phyloP scores from a whole-genome alignment of 1,140 invertebrate species.

The Platyscapa corneri region DNA sequence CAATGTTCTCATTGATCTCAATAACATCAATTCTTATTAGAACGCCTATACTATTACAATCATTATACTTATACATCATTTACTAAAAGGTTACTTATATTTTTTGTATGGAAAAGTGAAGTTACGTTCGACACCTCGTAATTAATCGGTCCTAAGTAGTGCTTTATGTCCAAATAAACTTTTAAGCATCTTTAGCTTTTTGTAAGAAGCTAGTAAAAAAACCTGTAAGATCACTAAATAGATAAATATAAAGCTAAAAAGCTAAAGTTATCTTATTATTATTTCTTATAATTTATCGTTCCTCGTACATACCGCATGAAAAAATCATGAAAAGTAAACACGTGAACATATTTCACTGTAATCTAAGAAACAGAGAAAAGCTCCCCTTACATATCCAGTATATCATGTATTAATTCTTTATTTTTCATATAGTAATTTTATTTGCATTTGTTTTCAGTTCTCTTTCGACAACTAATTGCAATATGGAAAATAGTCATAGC shows the following conservation, averaged over 20 bases:
- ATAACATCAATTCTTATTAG: not conserved
- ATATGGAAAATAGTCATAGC: too few relatives aligned
- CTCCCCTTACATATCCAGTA: too few relatives aligned
- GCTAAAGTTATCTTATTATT: slow-evolving; percentile 21
- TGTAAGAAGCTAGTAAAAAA: not conserved
- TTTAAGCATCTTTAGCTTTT: not conserved
- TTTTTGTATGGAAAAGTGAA: not conserved
- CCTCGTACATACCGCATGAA: not conserved
- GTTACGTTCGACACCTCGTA: slow-evolving; percentile 40
- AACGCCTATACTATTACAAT: not conserved
- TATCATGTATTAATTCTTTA: too few relatives aligned
- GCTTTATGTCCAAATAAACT: slow-evolving; percentile 24
- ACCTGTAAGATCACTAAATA: slow-evolving; percentile 1
- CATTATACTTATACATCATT: not conserved
- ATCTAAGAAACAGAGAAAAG: too few relatives aligned
- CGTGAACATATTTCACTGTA: slow-evolving; percentile 7
- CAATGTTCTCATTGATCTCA: too few relatives aligned
- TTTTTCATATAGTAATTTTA: too few relatives aligned
- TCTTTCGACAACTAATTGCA: too few relatives aligned
- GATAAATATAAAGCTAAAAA: not conserved
- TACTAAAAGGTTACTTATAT: not conserved
- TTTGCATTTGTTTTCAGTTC: too few relatives aligned
- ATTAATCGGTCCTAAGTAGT: slow-evolving; percentile 39
- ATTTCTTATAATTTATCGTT: slow-evolving; percentile 45
- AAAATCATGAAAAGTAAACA: slow-evolving; percentile 20